Evolutionary conservation across 2,113 vertebrate species (phyloP).

Genomic region (Gavia stellata): DNA sequence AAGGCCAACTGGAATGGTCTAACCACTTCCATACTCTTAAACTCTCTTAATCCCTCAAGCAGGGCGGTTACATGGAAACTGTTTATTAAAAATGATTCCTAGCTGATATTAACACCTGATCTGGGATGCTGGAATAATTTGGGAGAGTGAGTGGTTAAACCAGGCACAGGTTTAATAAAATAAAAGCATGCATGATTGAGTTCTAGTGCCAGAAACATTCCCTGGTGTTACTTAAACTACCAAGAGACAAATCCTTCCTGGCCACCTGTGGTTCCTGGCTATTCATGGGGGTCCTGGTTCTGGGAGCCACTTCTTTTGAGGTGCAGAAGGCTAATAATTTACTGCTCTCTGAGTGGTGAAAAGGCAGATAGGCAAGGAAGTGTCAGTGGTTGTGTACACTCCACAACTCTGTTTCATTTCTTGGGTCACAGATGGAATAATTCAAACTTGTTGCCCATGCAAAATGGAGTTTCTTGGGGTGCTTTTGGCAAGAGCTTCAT

Average conservation of each 20-base stretch:
- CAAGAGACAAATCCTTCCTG: not conserved
- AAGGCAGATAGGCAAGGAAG: not conserved
- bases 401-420: not conserved
- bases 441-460: not conserved
- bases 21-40: not conserved
- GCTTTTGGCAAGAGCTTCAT: not conserved
- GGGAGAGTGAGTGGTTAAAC: not conserved
- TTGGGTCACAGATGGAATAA: not conserved
- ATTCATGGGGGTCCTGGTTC: not conserved
- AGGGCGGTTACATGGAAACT: not conserved
- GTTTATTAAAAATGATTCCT: not conserved
- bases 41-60: not conserved
- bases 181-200: not conserved
- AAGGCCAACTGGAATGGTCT: not conserved
- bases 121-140: not conserved
- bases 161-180: not conserved
- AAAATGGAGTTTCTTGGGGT: not conserved
- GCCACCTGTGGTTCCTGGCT: not conserved
- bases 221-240: not conserved
- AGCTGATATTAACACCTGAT: not conserved
- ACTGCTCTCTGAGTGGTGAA: not conserved
- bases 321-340: not conserved
- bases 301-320: not conserved
- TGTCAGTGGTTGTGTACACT: accelerated
- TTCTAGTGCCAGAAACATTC: not conserved